Base-by-base conservation (phyloP, 2,888 invertebrate genomes). In the Xylophagus ater region DNA sequence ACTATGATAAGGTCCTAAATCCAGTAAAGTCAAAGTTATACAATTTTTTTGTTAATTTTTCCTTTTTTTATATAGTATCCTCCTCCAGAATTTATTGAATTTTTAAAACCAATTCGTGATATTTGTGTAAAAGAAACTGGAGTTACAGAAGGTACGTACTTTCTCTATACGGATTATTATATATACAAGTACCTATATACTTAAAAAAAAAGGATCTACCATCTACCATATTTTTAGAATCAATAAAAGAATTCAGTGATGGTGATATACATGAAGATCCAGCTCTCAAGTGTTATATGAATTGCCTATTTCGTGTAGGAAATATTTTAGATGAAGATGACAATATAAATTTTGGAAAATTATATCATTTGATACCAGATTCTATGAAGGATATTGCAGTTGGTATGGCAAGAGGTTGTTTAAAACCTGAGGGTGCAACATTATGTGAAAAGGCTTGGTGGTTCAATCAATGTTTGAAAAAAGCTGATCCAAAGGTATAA, bases 241-340 rank as follows among this genome's bases (percentile, higher is more conserved):
- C 60, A 33, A 65, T 64, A 42, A 62, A 60, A 46, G 59, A 62
- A 47, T 65, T 65, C 42, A 64, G 65, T 41, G 63, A 63, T 38
- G 65, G 65, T 5, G 56, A 64, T 40, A 54, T 62, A 34, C 63
- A 62, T 38, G 65, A 64, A 10, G 62, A 63, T 37, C 59, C 58
- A 45, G 57, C 55, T 28, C 53, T 64, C 3, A 64, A 63, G 47
- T 64, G 64, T 42, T 65, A 64, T 37, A 64, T 65, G 63, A 59
- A 63, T 48, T 64, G 64, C 45, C 43, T 63, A 31, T 62, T 64
- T 41, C 58, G 63, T 39, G 59, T 62, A 43, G 53, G 58, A 35
- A 51, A 56, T n/a, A 58, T 65, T 21, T 58, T 64, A n/a, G 58
- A 62, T 40, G 59, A 56, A 20, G 57, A 60, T 33, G 65, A 62